Evolutionary conservation across 2,888 invertebrate species (phyloP).

Genomic region (Temnothorax rugatulus): DNA sequence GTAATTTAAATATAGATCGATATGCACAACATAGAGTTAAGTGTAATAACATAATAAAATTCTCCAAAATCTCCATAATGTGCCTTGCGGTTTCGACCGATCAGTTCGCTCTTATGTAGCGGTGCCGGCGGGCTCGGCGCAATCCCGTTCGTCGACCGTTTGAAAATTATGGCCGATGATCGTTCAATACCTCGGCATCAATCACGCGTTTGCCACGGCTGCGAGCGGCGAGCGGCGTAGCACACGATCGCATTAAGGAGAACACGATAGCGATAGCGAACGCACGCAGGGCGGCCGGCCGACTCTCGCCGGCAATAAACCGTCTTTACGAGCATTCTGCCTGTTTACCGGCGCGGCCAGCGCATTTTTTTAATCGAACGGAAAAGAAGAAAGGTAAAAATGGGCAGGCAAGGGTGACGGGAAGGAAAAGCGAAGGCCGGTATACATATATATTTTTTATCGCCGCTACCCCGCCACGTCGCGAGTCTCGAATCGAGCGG

Average conservation of each 20-base stretch:
- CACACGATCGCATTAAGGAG: constrained; percentile 73
- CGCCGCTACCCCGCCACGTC: constrained; percentile 62
- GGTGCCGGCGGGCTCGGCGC: constrained; percentile 44
- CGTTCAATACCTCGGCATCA: constrained; percentile 83
- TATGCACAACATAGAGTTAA: not conserved
- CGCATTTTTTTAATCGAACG: constrained; percentile 70
- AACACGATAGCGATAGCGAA: constrained; percentile 64
- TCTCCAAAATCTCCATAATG: constrained; percentile 2
- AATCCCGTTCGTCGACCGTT: constrained; percentile 53
- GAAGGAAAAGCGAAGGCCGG: constrained; percentile 46
- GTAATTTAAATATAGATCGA: not conserved
- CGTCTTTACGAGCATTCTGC: constrained; percentile 82
- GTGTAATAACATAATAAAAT: not conserved
- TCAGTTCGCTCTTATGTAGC: constrained; percentile 26
- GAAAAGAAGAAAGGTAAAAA: constrained; percentile 48
- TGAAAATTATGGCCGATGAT: constrained; percentile 77
- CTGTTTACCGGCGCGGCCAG: constrained; percentile 73
- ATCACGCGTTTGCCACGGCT: constrained; percentile 79
- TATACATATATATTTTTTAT: constrained; percentile 78
- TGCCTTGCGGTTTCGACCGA: constrained; percentile 32
- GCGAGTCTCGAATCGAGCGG: constrained; percentile 67
- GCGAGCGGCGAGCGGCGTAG: constrained; percentile 72
- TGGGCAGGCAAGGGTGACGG: constrained; percentile 23
- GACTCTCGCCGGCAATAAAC: constrained; percentile 76
- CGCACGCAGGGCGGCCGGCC: constrained; percentile 63